Base-by-base conservation (phyloP, 1,140 invertebrate species). In the Cydia splendana region DNA sequence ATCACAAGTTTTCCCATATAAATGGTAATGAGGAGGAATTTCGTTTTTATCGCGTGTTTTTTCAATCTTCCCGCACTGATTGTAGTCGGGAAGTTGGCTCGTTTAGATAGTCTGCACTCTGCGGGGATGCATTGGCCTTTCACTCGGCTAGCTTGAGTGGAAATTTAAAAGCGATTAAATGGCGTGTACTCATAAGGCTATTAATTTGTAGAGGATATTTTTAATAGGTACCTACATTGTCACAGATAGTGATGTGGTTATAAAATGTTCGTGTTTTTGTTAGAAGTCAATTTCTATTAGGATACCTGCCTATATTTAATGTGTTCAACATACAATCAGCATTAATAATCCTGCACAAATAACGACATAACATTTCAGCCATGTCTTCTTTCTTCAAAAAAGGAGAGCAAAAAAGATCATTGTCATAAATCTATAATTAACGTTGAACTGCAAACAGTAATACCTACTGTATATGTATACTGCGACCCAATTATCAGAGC, bases 11-110 rank as follows among this genome's bases (percentile, higher is more conserved):
- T 71, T 38, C 67, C 67, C 67, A 71, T 71, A 71, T 71, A 71
- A 71, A 71, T 71, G 67, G 67, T 71, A 71, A 71, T 71, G 67
- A 71, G 67, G 67, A 18, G 18, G 67, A 71, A 71, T 71, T 71
- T 71, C 67, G 67, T 71, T 71, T 71, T 71, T 71, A 71, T 71
- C 67, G 67, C 67, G 34, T 71, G 67, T 71, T 71, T 71, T 67
- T 71, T 71, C 67, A 71, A 71, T 71, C 67, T 71, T 18, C 67
- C 30, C 34, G 67, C 57, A 38, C 34, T 67, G 65, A 67, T 67
- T 67, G 65, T 67, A 38, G 67, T 38, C 57, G 57, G 18, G 67
- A 71, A 71, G 67, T 71, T 71, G n/a, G 34, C 67, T 42, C 67
- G 67, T 71, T 71, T 38, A 71, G 67, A 71, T 38, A 38, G 34